Percentiles rank a stretch among this genome's conserved stretches.
Evolutionary conservation across 2,113 vertebrate species (phyloP).

Genomic region (Austrofundulus limnaeus): DNA sequence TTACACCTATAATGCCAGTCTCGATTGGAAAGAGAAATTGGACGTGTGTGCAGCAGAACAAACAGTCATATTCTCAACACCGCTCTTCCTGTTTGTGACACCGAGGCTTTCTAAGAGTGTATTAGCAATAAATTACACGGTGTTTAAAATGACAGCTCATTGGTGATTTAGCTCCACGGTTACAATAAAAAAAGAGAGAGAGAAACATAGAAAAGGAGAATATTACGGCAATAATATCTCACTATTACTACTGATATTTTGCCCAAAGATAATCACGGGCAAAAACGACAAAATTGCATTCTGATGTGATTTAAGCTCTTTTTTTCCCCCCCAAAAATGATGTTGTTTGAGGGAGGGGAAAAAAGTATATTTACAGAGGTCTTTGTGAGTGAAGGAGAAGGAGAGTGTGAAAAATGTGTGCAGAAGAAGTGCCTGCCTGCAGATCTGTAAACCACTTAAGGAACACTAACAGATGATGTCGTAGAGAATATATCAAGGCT

Average conservation of each 20-base stretch:
- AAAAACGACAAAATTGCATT: constrained; percentile 47
- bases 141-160: constrained; percentile 47
- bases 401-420: constrained; percentile 15
- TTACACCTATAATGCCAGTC: constrained; percentile 99
- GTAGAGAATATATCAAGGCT: constrained; percentile 67
- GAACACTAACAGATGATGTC: constrained; percentile 63
- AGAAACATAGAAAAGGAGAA: constrained; percentile 24
- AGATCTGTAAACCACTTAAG: constrained; percentile 63
- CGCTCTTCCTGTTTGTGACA: constrained; percentile 57
- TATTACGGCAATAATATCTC: constrained; percentile 46
- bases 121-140: constrained; percentile 63
- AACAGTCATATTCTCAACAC: constrained; percentile 72
- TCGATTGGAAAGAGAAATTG: constrained; percentile 94
- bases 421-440: constrained; percentile 37
- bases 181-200: too few species aligned
- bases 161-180: constrained; percentile 47
- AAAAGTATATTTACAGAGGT: constrained; percentile 31
- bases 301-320: constrained; percentile 52
- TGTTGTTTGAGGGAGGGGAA: constrained; percentile 30
- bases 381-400: constrained; percentile 11
- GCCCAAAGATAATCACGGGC: constrained; percentile 48
- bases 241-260: constrained; percentile 49
- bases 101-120: constrained; percentile 45
- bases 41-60: constrained; percentile 85
- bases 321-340: constrained; percentile 42